Evolutionary conservation across 2,888 invertebrate genomes (phyloP).

Genomic region (Sipha maydis): DNA sequence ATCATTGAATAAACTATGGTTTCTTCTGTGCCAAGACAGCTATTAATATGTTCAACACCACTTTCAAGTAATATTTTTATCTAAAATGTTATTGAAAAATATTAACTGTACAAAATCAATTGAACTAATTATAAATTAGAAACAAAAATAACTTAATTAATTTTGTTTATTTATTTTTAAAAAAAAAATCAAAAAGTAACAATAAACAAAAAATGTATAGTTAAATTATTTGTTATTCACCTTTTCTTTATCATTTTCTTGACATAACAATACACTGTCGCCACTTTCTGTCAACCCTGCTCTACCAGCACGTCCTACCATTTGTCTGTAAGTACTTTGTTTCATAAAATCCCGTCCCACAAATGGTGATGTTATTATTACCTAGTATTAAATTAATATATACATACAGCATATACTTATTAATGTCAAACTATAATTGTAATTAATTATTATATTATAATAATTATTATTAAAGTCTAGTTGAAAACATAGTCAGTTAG

Average conservation of each 20-base stretch:
- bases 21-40: slow-evolving; percentile 53
- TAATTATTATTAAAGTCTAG: too few species aligned
- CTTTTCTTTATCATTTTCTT: slow-evolving; percentile 72
- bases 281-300: slow-evolving; percentile 86
- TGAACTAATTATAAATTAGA: too few species aligned
- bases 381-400: slow-evolving; percentile 66
- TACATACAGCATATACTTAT: too few species aligned
- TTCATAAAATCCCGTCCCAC: slow-evolving; percentile 81
- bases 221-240: slow-evolving; percentile 65
- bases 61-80: slow-evolving; percentile 49
- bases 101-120: too few species aligned
- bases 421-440: too few species aligned
- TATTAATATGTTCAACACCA: slow-evolving; percentile 43
- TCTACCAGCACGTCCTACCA: slow-evolving; percentile 94
- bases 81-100: neutral
- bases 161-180: neutral
- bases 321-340: slow-evolving; percentile 89
- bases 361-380: slow-evolving; percentile 86
- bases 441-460: too few species aligned
- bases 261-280: slow-evolving; percentile 88
- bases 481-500: too few species aligned
- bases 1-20: slow-evolving; percentile 55
- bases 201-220: neutral
- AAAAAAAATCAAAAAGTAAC: too few species aligned
- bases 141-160: neutral